Percentiles rank a stretch among this genome's conserved stretches.
Evolutionary conservation across 2,113 vertebrate species (phyloP).

Genomic region (Eupsittula cactorum): DNA sequence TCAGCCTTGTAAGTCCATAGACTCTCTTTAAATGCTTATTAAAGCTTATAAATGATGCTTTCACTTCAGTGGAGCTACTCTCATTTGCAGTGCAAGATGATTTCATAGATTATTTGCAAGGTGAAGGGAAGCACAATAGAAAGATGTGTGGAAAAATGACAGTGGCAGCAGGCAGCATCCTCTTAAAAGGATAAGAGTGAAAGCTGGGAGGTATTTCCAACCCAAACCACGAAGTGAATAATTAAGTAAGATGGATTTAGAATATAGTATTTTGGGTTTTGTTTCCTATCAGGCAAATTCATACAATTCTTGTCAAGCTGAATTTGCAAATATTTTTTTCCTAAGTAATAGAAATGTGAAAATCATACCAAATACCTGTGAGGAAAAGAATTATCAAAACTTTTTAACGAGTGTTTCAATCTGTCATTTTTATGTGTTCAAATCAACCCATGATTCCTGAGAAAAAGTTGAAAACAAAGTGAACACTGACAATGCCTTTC

Average conservation of each 20-base stretch:
- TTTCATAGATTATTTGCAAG: constrained; percentile 9
- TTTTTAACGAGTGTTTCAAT: not conserved
- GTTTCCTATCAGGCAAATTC: not conserved
- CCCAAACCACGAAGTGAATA: not conserved
- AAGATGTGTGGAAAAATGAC: not conserved
- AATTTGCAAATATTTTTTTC: not conserved
- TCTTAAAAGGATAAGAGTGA: not conserved
- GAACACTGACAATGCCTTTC: not conserved
- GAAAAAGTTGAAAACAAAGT: not conserved
- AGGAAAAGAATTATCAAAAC: not conserved
- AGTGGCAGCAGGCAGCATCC: not conserved
- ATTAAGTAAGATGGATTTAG: not conserved
- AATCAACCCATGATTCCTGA: not conserved
- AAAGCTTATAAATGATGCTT: constrained; percentile 26
- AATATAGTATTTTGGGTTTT: not conserved
- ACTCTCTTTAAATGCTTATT: constrained; percentile 4
- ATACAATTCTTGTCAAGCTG: not conserved
- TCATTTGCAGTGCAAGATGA: not conserved
- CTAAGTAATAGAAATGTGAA: not conserved
- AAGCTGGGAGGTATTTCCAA: not conserved
- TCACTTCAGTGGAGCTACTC: not conserved
- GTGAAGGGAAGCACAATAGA: not conserved
- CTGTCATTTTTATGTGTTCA: not conserved
- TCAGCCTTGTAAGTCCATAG: constrained; percentile 1
- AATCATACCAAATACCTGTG: not conserved